A percentile compares a stretch with the other conserved stretches of the same genome.
phyloP scores from a whole-genome alignment of 2,113 vertebrate species.

The Atractosteus spatula region DNA sequence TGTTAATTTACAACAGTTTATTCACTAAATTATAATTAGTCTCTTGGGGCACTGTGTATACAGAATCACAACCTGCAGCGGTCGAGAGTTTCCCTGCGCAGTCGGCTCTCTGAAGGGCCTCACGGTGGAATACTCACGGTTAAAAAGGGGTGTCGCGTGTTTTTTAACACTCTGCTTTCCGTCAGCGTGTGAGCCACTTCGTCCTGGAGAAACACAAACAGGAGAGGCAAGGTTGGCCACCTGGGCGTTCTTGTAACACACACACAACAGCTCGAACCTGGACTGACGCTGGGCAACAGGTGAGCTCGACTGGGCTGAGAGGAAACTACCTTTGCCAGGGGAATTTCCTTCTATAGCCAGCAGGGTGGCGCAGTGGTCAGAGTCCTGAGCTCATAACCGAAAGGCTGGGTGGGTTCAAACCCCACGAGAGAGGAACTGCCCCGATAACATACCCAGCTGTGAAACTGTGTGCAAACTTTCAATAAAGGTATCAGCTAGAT shows the following conservation, averaged over 20 bases:
- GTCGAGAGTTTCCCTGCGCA: not conserved
- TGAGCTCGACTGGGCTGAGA: too few species aligned
- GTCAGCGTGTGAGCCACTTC: constrained; percentile 97
- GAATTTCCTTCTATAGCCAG: too few species aligned
- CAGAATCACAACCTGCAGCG: constrained; percentile 23
- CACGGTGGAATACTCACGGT: constrained; percentile 77
- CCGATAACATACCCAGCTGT: too few species aligned
- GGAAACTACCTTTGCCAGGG: too few species aligned
- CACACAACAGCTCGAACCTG: not conserved
- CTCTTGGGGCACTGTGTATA: constrained; percentile 42
- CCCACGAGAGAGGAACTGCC: too few species aligned
- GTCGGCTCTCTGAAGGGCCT: constrained; percentile 25
- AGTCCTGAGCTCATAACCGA: too few species aligned
- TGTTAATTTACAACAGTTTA: constrained; percentile 54
- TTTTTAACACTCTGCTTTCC: constrained; percentile 95
- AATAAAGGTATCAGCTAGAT: too few species aligned
- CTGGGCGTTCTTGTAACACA: not conserved
- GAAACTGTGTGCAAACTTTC: too few species aligned
- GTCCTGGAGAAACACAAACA: constrained; percentile 66
- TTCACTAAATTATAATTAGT: constrained; percentile 55
- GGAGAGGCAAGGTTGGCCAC: not conserved
- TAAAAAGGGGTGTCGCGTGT: constrained; percentile 94
- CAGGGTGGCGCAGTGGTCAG: too few species aligned
- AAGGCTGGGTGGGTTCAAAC: too few species aligned
- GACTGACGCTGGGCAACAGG: too few species aligned